Percentiles rank a stretch among this genome's conserved stretches.
These are phyloP conservation scores for Samia ricini DNA, from an alignment of 1,140 invertebrate species.

Conservation along the genomic window DNA sequence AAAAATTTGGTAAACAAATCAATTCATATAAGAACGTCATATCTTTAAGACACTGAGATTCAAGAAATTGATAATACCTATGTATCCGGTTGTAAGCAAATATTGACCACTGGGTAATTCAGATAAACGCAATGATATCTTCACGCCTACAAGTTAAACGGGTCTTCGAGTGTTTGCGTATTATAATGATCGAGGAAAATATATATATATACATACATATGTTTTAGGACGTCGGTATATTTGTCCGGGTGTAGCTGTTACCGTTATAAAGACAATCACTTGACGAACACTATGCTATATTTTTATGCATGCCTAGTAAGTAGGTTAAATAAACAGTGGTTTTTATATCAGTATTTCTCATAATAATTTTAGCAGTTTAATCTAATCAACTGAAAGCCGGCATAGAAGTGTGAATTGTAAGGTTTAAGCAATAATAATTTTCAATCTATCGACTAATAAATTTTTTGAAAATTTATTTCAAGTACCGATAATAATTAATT, in stretches of 20 bases:
- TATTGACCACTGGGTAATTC: conserved; percentile 16
- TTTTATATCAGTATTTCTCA: no score
- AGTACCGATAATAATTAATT: no score
- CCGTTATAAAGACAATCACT: neutral
- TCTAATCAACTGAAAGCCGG: no score
- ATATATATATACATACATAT: conserved; percentile 17
- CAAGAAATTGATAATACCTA: conserved; percentile 2
- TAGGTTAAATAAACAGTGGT: no score
- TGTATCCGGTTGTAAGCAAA: neutral
- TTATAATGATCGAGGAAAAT: conserved; percentile 35
- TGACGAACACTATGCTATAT: neutral
- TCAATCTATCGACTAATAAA: no score
- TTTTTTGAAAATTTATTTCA: no score
- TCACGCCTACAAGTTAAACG: conserved; percentile 23
- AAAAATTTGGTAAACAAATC: no score
- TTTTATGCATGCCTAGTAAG: no score
- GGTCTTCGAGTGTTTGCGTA: conserved; percentile 27
- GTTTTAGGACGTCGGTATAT: conserved; percentile 19
- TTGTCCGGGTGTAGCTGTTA: neutral
- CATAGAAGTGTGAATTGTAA: no score
- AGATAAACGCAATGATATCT: conserved; percentile 20
- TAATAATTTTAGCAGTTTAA: no score
- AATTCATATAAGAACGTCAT: neutral
- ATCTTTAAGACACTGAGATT: neutral
- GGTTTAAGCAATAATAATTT: no score